Percentiles rank a stretch among this genome's conserved stretches.
phyloP scores from a whole-genome alignment of 2,888 invertebrate species.

The Tenthredo distinguenda region DNA sequence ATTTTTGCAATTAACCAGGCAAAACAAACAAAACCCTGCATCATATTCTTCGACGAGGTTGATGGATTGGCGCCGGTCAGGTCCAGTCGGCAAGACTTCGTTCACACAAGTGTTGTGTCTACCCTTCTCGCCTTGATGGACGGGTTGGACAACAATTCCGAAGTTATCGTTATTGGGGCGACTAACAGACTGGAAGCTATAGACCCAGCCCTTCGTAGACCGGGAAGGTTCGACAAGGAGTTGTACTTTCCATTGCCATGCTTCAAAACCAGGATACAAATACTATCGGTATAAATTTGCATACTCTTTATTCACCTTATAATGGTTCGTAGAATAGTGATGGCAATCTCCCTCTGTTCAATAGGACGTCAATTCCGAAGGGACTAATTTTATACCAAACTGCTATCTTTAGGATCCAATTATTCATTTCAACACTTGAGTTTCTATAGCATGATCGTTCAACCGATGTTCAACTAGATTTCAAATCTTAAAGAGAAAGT shows the following conservation, averaged over 20 bases:
- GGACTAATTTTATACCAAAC: not conserved
- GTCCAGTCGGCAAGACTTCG: constrained; percentile 93
- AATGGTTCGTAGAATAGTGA: not conserved
- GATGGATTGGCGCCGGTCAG: constrained; percentile 94
- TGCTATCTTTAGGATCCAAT: not conserved
- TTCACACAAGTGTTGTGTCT: constrained; percentile 94
- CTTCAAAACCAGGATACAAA: constrained; percentile 85
- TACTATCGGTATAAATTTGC: constrained; percentile 84
- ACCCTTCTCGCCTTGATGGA: constrained; percentile 95
- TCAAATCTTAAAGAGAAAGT: not conserved
- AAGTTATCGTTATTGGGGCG: constrained; percentile 94
- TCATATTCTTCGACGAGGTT: constrained; percentile 95
- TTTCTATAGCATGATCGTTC: not conserved
- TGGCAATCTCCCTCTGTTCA: not conserved
- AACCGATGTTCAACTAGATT: not conserved
- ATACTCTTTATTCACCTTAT: not conserved
- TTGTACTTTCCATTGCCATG: constrained; percentile 91
- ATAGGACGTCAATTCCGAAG: not conserved
- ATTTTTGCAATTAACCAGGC: constrained; percentile 79
- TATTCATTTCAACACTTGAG: not conserved
- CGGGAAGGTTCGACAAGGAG: constrained; percentile 94
- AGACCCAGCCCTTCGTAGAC: constrained; percentile 92
- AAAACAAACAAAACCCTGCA: constrained; percentile 91
- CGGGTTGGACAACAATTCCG: constrained; percentile 90
- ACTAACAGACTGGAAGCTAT: constrained; percentile 94